Percentiles rank a stretch among this genome's conserved stretches.
These are phyloP conservation scores for Dissostichus mawsoni DNA, from an alignment of 2,113 vertebrate genomes.

Conservation along the genomic window DNA sequence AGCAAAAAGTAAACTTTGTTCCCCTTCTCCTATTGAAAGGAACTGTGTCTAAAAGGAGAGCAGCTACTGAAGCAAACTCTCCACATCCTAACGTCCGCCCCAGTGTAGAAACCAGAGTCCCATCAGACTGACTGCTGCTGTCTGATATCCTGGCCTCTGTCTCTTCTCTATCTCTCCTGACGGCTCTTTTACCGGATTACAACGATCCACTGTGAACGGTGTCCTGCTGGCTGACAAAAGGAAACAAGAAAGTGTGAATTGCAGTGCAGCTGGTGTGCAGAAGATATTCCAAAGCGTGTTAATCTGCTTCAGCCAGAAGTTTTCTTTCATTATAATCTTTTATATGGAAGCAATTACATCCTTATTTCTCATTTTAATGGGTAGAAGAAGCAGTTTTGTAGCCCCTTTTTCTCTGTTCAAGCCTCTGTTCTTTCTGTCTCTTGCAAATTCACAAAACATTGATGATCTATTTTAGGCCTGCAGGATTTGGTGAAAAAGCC, in stretches of 20 bases:
- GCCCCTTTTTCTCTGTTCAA: background rate
- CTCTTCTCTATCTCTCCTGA: slow-evolving; percentile 16
- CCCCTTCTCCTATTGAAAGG: background rate
- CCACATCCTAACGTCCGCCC: background rate
- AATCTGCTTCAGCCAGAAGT: background rate
- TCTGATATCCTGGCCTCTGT: slow-evolving; percentile 8
- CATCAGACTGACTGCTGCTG: slow-evolving; percentile 24
- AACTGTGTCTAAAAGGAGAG: slow-evolving; percentile 3
- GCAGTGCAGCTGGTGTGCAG: background rate
- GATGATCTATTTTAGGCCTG: no score
- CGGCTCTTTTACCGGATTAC: slow-evolving; percentile 21
- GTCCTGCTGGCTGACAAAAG: slow-evolving; percentile 1
- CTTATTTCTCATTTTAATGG: background rate
- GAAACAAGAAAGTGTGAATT: background rate
- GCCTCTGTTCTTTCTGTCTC: background rate
- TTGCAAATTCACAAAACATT: background rate
- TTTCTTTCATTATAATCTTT: background rate
- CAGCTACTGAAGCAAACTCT: slow-evolving; percentile 5
- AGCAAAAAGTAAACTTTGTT: slow-evolving; percentile 16
- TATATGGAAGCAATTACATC: background rate
- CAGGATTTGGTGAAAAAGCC: no score
- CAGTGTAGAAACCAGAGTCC: slow-evolving; percentile 9
- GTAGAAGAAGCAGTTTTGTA: background rate
- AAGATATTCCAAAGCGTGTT: background rate
- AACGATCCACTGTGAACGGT: slow-evolving; percentile 7